Base-by-base conservation (phyloP, 2,797 vertebrate species). In the Crocodylus rhombifer region DNA sequence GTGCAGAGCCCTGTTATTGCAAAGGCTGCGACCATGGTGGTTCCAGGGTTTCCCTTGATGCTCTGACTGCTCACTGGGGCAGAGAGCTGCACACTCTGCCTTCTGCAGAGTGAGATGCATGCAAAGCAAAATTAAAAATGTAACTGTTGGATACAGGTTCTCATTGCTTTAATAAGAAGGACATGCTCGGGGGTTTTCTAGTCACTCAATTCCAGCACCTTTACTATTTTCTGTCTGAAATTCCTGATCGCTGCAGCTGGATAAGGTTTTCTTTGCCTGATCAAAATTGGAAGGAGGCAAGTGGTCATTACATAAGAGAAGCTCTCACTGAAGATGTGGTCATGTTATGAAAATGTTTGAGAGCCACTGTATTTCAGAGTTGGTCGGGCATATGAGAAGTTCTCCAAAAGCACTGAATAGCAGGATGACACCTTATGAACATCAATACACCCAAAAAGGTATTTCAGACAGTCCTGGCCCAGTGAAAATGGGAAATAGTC, bases 201-300 rank as follows among this genome's bases (percentile, higher is more conserved):
- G 88, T 90, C 90, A 86, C 86, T 84, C 88, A 91, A 88, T 94
- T 90, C 90, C 92, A 94, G 86, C 77, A 86, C 79, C 58, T 89
- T 76, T 95, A 89, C 78, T 86, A 62, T 56, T 90, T 84, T 91
- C 89, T 92, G 82, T 88, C 73, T 90, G 77, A 88, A 77, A 69
- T 95, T 88, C 79, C 88, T 86, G 58, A 63, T 81, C 5, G 2
- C 57, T 96, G 84, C 79, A 86, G 67, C 56, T 91, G 92, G 86
- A 88, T 84, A 74, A 56, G 88, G 92, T 21, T 20, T 55, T 28
- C 64, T 16, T 73, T 91, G 78, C 33, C 80, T 83, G 79, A 91
- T 77, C 42, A 42, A 64, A 58, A 57, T 58, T 77, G 69, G 77
- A 95, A 86, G 15, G 67, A 81, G 63, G 63, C 25, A 84, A 60